Evolutionary conservation across 2,113 vertebrate genomes (phyloP).

Genomic region (Hippocampus guttulatus): DNA sequence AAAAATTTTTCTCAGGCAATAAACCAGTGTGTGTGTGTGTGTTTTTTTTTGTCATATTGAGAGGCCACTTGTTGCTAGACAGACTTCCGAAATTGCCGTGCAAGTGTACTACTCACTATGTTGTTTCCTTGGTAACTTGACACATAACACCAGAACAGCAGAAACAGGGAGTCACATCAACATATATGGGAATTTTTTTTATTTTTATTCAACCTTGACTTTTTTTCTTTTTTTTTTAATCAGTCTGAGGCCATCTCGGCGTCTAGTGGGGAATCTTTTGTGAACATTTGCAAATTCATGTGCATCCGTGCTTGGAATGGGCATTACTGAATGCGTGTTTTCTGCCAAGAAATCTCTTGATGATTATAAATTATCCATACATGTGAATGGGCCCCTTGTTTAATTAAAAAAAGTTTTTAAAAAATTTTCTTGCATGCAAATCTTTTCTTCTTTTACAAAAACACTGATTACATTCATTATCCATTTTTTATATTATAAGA

Average conservation of each 20-base stretch:
- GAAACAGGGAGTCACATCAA: too few relatives aligned
- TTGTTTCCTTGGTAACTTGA: neutral
- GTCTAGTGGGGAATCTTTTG: constrained; percentile 9
- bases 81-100: neutral
- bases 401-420: too few relatives aligned
- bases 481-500: too few relatives aligned
- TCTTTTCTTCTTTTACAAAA: too few relatives aligned
- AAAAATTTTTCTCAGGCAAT: neutral
- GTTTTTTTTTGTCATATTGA: too few relatives aligned
- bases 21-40: neutral
- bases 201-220: too few relatives aligned
- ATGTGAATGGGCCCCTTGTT: too few relatives aligned
- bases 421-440: too few relatives aligned
- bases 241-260: neutral
- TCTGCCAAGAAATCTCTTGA: too few relatives aligned
- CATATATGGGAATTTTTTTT: too few relatives aligned
- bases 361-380: too few relatives aligned
- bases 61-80: neutral
- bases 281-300: constrained; percentile 27
- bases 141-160: neutral
- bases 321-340: neutral
- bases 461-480: too few relatives aligned
- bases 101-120: neutral
- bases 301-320: neutral
- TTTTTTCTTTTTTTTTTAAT: neutral